Conservation (phyloP, 2,113 vertebrate genomes). For the Leptocoma aspasia region DNA sequence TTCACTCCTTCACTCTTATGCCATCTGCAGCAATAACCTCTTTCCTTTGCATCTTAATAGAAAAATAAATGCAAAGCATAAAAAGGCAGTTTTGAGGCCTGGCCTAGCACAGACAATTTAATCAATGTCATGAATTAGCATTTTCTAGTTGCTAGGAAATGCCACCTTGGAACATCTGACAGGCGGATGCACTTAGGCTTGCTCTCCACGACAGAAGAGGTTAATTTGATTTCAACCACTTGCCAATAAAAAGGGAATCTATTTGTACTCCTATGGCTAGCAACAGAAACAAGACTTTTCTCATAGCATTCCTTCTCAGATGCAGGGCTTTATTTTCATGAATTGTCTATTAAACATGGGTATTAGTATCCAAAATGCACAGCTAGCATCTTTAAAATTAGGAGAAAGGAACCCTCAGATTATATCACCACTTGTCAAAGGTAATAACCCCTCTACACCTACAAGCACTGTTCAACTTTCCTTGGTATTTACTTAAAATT, state of each 20-base stretch:
- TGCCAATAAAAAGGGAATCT: slow-evolving; percentile 71
- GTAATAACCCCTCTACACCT: neutral
- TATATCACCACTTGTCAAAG: neutral
- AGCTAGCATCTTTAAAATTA: neutral
- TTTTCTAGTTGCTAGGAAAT: slow-evolving; percentile 71
- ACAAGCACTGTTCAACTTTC: neutral
- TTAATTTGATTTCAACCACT: slow-evolving; percentile 71
- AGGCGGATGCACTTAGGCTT: slow-evolving; percentile 29
- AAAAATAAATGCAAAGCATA: slow-evolving; percentile 66
- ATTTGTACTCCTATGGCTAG: slow-evolving; percentile 62
- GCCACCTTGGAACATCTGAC: slow-evolving; percentile 59
- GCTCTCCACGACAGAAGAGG: slow-evolving; percentile 52
- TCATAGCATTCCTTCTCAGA: neutral
- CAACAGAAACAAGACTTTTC: slow-evolving; percentile 3
- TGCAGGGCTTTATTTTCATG: neutral
- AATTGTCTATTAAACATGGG: neutral
- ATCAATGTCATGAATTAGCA: slow-evolving; percentile 71
- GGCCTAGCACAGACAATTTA: slow-evolving; percentile 66
- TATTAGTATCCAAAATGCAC: neutral
- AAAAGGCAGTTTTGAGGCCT: slow-evolving; percentile 46
- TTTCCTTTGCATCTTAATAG: slow-evolving; percentile 34
- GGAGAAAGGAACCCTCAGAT: neutral
- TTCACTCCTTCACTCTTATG: neutral
- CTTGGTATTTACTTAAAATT: neutral
- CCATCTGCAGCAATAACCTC: neutral